These are phyloP conservation scores for Chiridota heheva DNA, from an alignment of 35 echinoderm and acorn worm genomes.

Conservation along the genomic window DNA sequence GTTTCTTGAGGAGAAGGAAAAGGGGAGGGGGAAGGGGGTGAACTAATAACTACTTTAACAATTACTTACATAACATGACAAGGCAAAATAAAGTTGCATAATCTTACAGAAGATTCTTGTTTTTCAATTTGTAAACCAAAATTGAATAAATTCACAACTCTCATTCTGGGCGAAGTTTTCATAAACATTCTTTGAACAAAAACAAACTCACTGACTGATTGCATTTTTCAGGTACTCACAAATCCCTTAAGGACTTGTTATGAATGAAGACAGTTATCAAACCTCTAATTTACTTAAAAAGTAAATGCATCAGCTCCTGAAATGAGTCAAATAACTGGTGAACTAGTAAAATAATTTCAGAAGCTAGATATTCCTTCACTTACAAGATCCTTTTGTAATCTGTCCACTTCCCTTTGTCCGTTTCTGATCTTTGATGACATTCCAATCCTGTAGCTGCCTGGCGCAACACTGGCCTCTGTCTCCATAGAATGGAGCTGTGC, in stretches of 20 bases:
- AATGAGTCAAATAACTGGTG: not conserved
- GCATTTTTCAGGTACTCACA: not conserved
- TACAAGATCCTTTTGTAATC: conserved; percentile 73
- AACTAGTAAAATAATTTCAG: not conserved
- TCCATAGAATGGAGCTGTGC: conserved; percentile 69
- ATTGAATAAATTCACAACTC: no score
- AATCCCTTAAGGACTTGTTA: not conserved
- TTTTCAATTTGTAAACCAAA: no score
- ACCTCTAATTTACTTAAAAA: conserved; percentile 28
- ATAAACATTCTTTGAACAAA: not conserved
- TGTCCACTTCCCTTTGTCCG: conserved; percentile 69
- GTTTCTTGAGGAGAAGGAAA: no score
- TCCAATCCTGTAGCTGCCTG: conserved; percentile 63
- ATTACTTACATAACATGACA: not conserved
- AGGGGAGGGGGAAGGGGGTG: no score
- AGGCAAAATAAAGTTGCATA: conserved; percentile 1
- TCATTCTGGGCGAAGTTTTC: no score
- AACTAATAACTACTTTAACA: no score
- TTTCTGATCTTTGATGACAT: conserved; percentile 75
- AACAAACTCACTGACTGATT: not conserved
- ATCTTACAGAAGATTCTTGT: no score
- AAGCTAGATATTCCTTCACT: not conserved
- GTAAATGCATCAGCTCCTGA: conserved; percentile 7
- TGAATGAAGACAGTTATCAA: not conserved
- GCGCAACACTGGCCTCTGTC: conserved; percentile 68